Evolutionary conservation across 2,888 invertebrate species (phyloP).

Genomic region (Hesperia comma): DNA sequence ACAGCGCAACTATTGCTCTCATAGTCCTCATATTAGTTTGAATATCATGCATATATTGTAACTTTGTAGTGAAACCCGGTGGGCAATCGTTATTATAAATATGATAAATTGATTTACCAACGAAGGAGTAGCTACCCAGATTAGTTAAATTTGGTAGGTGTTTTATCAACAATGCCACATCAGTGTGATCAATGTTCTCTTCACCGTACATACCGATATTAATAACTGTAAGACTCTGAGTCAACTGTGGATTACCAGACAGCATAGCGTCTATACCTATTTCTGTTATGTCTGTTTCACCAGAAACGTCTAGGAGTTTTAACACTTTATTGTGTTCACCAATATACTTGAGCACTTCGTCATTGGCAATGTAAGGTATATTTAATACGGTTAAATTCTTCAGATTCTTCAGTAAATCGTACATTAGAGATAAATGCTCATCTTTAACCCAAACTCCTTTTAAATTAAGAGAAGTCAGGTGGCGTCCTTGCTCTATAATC

Average conservation of each 20-base stretch:
- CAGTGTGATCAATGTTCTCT: conserved; percentile 86
- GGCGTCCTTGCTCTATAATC: conserved; percentile 85
- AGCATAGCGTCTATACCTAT: conserved; percentile 85
- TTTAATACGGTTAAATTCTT: conserved; percentile 84
- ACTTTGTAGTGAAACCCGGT: conserved; percentile 83
- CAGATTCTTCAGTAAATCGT: conserved; percentile 84
- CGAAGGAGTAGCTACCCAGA: conserved; percentile 87
- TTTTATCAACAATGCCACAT: conserved; percentile 85
- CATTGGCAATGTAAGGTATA: conserved; percentile 89
- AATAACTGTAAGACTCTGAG: conserved; percentile 84
- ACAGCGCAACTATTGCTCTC: conserved; percentile 84
- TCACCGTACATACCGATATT: conserved; percentile 89
- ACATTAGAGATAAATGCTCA: conserved; percentile 86
- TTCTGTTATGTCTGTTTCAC: conserved; percentile 87
- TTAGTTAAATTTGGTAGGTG: conserved; percentile 86
- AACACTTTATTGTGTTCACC: conserved; percentile 82
- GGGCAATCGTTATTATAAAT: conserved; percentile 81
- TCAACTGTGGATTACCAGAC: conserved; percentile 77
- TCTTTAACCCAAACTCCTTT: conserved; percentile 90
- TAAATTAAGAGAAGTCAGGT: conserved; percentile 86
- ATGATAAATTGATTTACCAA: conserved; percentile 85
- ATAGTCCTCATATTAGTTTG: conserved; percentile 84
- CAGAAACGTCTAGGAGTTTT: conserved; percentile 86
- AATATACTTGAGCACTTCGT: conserved; percentile 86
- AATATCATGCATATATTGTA: conserved; percentile 87